These are phyloP conservation scores for Notothenia rossii DNA, from an alignment of 2,113 vertebrate genomes.

Conservation along the genomic window DNA sequence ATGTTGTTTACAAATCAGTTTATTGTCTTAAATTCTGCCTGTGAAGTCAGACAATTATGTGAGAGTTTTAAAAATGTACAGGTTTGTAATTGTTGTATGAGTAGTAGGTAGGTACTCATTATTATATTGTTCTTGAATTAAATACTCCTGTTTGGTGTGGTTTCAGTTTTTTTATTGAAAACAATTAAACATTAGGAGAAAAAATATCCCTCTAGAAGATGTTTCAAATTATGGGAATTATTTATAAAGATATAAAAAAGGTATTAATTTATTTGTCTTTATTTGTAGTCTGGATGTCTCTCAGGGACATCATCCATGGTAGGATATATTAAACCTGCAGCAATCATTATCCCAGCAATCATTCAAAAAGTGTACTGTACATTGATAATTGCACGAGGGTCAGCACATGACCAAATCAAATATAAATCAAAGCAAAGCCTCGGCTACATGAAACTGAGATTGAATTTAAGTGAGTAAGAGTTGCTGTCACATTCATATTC, in stretches of 20 bases:
- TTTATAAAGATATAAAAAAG: not conserved
- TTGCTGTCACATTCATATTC: not conserved
- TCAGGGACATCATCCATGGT: no score
- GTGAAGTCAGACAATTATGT: not conserved
- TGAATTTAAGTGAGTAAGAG: not conserved
- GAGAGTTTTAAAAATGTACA: not conserved
- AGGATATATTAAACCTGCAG: not conserved
- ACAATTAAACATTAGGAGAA: not conserved
- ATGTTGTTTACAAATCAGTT: not conserved
- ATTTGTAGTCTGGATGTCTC: not conserved
- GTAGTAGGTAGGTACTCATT: not conserved
- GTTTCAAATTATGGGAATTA: not conserved
- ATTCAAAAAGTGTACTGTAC: slow-evolving; percentile 4
- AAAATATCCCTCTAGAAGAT: not conserved
- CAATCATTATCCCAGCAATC: not conserved
- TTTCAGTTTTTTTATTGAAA: not conserved
- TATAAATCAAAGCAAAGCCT: not conserved
- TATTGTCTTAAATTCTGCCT: not conserved
- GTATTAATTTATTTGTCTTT: not conserved
- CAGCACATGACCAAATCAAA: not conserved
- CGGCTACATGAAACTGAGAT: slow-evolving; percentile 3
- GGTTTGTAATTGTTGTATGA: not conserved
- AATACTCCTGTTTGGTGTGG: not conserved
- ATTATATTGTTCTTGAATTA: not conserved
- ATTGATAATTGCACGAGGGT: not conserved